Evolutionary conservation across 2,888 invertebrate species (phyloP).

Genomic region (Lamellibrachia satsuma): DNA sequence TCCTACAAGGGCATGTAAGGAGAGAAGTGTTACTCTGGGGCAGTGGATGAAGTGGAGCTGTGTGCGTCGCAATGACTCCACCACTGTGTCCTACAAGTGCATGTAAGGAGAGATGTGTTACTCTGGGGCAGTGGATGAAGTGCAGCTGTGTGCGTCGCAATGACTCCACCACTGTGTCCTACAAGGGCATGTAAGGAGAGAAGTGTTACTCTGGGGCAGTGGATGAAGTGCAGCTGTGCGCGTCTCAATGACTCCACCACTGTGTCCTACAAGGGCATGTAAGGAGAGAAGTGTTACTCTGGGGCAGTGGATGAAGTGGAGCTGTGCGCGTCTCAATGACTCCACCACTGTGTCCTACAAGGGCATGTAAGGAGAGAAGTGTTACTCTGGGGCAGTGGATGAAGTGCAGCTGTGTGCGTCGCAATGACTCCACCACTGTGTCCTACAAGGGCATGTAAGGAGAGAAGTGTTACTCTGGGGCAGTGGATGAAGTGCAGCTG

Average conservation of each 20-base stretch:
- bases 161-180: conserved; percentile 92
- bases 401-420: too few relatives aligned
- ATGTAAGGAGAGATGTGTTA: conserved; percentile 67
- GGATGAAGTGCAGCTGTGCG: conserved; percentile 87
- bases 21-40: conserved; percentile 76
- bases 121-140: conserved; percentile 88
- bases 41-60: conserved; percentile 88
- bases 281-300: conserved; percentile 76
- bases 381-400: not conserved
- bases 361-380: not conserved
- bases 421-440: too few relatives aligned
- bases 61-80: conserved; percentile 88
- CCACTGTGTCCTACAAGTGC: conserved; percentile 79
- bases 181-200: conserved; percentile 61
- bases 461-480: conserved; percentile 71
- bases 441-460: not conserved
- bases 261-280: conserved; percentile 75
- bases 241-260: conserved; percentile 88
- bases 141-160: conserved; percentile 85
- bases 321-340: conserved; percentile 83
- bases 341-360: conserved; percentile 87
- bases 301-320: conserved; percentile 89
- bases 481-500: too few relatives aligned
- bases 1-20: conserved; percentile 71
- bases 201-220: conserved; percentile 83